Conservation (phyloP, 2,888 invertebrate genomes). For the Euzophera pinguis region DNA sequence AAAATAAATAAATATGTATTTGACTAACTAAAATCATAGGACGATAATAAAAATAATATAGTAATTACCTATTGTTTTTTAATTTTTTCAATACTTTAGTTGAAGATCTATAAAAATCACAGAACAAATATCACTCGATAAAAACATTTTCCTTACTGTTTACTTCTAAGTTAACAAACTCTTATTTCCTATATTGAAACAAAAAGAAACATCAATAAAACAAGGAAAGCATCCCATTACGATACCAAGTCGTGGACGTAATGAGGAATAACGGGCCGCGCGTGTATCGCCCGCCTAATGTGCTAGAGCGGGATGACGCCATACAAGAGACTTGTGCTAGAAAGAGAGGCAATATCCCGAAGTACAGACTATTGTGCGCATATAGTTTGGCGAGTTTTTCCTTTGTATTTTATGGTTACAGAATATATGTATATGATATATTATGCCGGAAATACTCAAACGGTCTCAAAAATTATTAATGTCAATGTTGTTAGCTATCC, state of each 20-base stretch:
- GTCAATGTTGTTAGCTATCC: too few relatives aligned
- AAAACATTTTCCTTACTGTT: background rate
- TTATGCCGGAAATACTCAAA: too few relatives aligned
- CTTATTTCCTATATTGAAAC: conserved; percentile 18
- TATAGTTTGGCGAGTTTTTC: conserved; percentile 28
- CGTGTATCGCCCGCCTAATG: conserved; percentile 66
- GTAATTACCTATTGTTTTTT: too few relatives aligned
- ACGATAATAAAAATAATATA: too few relatives aligned
- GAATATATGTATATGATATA: conserved; percentile 3
- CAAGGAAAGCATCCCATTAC: conserved; percentile 63
- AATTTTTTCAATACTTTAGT: background rate
- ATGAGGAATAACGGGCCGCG: conserved; percentile 69
- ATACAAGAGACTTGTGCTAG: conserved; percentile 19
- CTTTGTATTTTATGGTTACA: conserved; percentile 6
- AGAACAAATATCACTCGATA: background rate
- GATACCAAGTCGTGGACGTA: conserved; percentile 58
- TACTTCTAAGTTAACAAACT: conserved; percentile 5
- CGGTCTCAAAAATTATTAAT: too few relatives aligned
- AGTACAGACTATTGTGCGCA: conserved; percentile 28
- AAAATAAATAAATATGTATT: too few relatives aligned
- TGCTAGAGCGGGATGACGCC: conserved; percentile 31
- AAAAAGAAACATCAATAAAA: conserved; percentile 54
- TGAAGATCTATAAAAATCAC: background rate
- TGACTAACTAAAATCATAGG: too few relatives aligned
- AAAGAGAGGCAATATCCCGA: conserved; percentile 33